These are phyloP conservation scores for Hoplostethus atlanticus DNA, from an alignment of 2,797 vertebrate species.

Conservation along the genomic window DNA sequence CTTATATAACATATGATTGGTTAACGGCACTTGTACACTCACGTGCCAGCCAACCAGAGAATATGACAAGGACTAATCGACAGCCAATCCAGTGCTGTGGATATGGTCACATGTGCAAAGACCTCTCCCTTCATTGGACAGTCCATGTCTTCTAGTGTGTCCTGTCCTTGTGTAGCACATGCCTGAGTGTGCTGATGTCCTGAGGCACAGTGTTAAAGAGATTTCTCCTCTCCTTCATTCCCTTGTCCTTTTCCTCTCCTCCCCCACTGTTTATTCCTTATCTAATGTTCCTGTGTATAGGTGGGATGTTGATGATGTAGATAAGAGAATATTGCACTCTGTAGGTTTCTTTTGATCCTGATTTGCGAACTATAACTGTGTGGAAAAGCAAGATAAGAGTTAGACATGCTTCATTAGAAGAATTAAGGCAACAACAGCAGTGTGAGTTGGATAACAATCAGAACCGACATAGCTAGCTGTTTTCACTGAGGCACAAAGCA, in stretches of 20 bases:
- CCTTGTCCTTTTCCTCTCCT: constrained; percentile 19
- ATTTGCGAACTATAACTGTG: constrained; percentile 80
- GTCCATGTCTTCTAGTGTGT: constrained; percentile 70
- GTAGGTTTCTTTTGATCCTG: constrained; percentile 79
- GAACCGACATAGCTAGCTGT: constrained; percentile 52
- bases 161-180: constrained; percentile 71
- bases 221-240: constrained; percentile 45
- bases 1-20: constrained; percentile 70
- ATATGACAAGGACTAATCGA: constrained; percentile 56
- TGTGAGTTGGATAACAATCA: constrained; percentile 63
- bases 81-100: constrained; percentile 58
- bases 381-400: constrained; percentile 76
- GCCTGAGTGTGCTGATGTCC: constrained; percentile 73
- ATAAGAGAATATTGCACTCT: constrained; percentile 82
- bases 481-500: constrained; percentile 65
- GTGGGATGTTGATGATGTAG: constrained; percentile 78
- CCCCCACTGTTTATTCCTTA: constrained; percentile 38
- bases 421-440: constrained; percentile 57
- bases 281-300: constrained; percentile 75
- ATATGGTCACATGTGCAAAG: constrained; percentile 73
- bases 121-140: constrained; percentile 71
- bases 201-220: constrained; percentile 74
- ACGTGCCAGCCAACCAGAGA: constrained; percentile 64
- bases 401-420: constrained; percentile 75
- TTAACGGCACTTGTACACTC: constrained; percentile 65